These are phyloP conservation scores for Orycteropus afer DNA, from an alignment of 2,113 vertebrate species.

Conservation along the genomic window DNA sequence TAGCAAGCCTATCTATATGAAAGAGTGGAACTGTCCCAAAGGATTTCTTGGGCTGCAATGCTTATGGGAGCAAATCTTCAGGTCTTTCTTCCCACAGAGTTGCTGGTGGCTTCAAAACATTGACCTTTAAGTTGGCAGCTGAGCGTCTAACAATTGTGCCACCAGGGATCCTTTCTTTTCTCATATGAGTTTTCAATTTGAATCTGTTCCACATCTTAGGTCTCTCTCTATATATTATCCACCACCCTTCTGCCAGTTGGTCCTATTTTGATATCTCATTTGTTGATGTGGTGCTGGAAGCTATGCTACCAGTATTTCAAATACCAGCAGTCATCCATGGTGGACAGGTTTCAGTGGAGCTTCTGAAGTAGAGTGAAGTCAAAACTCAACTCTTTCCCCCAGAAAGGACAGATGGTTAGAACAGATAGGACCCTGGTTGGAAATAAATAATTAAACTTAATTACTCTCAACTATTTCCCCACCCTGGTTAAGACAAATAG, in stretches of 20 bases:
- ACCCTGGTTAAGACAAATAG: no score
- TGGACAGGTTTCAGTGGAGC: background rate
- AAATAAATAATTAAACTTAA: no score
- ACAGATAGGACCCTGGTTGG: no score
- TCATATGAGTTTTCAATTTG: background rate
- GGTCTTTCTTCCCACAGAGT: background rate
- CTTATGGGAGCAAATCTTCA: background rate
- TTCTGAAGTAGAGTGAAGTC: no score
- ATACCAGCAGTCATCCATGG: background rate
- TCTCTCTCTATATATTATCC: background rate
- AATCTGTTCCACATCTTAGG: background rate
- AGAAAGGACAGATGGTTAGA: no score
- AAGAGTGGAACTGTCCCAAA: background rate
- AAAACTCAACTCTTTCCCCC: no score
- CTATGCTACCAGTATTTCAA: background rate
- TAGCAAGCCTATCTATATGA: background rate
- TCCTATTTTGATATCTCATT: background rate
- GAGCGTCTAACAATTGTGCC: background rate
- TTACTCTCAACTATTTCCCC: no score
- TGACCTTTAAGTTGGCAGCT: background rate
- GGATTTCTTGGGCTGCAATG: background rate
- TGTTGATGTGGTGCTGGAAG: background rate
- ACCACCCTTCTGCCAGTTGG: background rate
- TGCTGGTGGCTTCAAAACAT: no score
- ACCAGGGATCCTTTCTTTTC: background rate